Percentiles rank a stretch among this genome's conserved stretches.
These are phyloP conservation scores for Marmota monax DNA, from an alignment of 2,113 vertebrate genomes.

Conservation along the genomic window DNA sequence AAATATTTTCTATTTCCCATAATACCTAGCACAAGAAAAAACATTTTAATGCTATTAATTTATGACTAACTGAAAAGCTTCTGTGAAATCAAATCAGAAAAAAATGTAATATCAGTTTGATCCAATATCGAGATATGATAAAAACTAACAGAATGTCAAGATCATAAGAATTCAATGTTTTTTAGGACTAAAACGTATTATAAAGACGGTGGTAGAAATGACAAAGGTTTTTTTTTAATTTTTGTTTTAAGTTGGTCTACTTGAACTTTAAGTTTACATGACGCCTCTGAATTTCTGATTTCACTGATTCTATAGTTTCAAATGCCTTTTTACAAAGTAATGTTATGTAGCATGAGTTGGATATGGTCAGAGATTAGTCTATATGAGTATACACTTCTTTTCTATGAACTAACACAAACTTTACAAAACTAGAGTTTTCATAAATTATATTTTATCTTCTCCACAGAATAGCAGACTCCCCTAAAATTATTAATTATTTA, in stretches of 20 bases:
- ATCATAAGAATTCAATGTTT: neutral
- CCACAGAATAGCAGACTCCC: neutral
- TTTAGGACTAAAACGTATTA: neutral
- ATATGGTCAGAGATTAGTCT: neutral
- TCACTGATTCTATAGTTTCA: neutral
- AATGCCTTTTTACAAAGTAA: neutral
- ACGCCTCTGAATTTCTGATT: neutral
- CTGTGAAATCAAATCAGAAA: neutral
- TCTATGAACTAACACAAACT: neutral
- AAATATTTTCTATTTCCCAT: neutral
- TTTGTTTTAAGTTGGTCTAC: too few relatives aligned
- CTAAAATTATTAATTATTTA: neutral
- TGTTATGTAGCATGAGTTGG: neutral
- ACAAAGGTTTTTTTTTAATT: neutral
- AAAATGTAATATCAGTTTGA: neutral
- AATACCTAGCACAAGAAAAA: neutral
- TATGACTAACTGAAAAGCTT: neutral
- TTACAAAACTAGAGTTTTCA: neutral
- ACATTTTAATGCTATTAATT: neutral
- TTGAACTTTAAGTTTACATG: neutral
- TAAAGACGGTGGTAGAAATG: neutral
- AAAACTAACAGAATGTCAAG: neutral
- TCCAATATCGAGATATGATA: neutral
- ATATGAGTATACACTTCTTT: neutral
- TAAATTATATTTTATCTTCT: neutral